A percentile compares a stretch with the other conserved stretches of the same genome.
phyloP scores from a whole-genome alignment of 2,888 invertebrate genomes.

The Eupsilia transversa region DNA sequence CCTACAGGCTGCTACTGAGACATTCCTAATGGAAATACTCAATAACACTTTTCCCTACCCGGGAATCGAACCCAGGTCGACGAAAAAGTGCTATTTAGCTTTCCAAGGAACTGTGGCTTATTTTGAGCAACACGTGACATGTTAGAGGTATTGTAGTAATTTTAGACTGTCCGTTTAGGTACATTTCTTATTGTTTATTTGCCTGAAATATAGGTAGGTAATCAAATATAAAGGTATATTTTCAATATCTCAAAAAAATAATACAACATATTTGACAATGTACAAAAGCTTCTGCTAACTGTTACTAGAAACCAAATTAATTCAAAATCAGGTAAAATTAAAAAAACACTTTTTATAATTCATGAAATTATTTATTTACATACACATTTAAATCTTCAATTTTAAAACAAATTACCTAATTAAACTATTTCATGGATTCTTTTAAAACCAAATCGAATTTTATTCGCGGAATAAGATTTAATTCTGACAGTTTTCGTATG shows the following conservation, averaged over 20 bases:
- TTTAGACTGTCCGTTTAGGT: background rate
- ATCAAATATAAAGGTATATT: background rate
- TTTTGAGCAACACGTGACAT: background rate
- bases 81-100: background rate
- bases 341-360: background rate
- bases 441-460: background rate
- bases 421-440: background rate
- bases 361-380: background rate
- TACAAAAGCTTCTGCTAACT: background rate
- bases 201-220: background rate
- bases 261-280: background rate
- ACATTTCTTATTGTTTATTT: background rate
- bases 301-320: background rate
- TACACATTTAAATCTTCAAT: background rate
- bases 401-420: constrained; percentile 6
- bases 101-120: background rate
- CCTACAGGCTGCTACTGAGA: background rate
- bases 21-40: no score
- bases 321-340: background rate
- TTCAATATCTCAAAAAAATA: background rate
- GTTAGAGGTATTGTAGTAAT: background rate
- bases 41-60: background rate
- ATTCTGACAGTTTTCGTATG: no score
- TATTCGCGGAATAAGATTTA: no score
- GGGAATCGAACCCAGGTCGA: no score